A percentile compares a stretch with the other conserved stretches of the same genome.
Conservation (phyloP, 1,140 invertebrate genomes). For the Drosophila seguyi region DNA sequence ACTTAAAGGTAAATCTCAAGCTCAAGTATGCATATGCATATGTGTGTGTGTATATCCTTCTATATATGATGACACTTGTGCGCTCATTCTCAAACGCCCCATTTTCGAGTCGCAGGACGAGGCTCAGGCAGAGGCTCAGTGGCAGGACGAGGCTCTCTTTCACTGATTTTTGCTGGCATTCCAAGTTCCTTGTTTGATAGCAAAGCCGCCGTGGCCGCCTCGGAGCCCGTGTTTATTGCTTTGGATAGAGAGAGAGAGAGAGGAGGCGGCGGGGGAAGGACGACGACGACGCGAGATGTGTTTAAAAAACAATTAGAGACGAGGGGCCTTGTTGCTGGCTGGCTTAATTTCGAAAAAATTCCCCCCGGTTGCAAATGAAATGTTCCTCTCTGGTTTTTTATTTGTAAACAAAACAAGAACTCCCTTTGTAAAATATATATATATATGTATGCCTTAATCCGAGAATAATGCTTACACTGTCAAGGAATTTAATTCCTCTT, state of each 20-base stretch:
- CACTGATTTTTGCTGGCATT: conserved; percentile 47
- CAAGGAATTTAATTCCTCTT: conserved; percentile 20
- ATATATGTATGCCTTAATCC: conserved; percentile 13
- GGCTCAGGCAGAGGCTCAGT: background rate
- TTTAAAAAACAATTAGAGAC: conserved; percentile 80
- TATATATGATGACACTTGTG: conserved; percentile 64
- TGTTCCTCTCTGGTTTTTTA: conserved; percentile 7
- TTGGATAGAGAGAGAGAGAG: background rate
- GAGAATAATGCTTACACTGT: conserved; percentile 16
- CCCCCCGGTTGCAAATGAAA: conserved; percentile 38
- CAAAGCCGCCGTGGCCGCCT: conserved; percentile 21
- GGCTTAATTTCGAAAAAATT: conserved; percentile 48
- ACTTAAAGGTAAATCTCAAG: conserved; percentile 76
- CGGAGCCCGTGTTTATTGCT: conserved; percentile 65
- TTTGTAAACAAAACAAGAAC: conserved; percentile 22
- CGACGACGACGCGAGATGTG: conserved; percentile 45
- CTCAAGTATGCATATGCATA: conserved; percentile 32
- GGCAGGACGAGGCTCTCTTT: conserved; percentile 2
- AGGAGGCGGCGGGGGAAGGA: too few species aligned
- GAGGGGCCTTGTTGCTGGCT: conserved; percentile 12
- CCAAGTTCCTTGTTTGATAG: conserved; percentile 29
- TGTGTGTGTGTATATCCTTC: conserved; percentile 26
- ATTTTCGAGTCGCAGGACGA: conserved; percentile 59
- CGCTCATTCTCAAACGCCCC: conserved; percentile 63
- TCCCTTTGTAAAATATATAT: conserved; percentile 1